Evolutionary conservation across 1,140 invertebrate species (phyloP).

Genomic region (Amyelois transitella): DNA sequence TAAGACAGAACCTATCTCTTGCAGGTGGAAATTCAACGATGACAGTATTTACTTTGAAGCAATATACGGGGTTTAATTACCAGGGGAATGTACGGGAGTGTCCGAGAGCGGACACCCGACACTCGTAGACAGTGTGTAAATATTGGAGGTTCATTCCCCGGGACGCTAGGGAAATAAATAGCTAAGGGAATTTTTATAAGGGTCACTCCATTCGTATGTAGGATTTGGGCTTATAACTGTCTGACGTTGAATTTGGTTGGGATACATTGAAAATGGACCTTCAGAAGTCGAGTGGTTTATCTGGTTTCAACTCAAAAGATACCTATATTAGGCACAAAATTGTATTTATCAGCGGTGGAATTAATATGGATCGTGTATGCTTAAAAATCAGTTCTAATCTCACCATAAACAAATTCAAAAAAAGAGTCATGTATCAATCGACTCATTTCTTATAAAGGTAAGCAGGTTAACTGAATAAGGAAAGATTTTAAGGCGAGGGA

Average conservation of each 20-base stretch:
- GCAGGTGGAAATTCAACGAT: background rate
- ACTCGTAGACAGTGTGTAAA: conserved; percentile 6
- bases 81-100: conserved; percentile 1
- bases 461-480: too few species aligned
- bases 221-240: background rate
- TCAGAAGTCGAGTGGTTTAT: too few species aligned
- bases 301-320: too few species aligned
- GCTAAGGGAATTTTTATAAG: background rate
- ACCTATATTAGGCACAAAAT: too few species aligned
- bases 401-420: too few species aligned
- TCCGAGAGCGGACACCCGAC: background rate
- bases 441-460: too few species aligned
- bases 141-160: conserved; percentile 5
- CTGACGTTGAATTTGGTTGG: background rate
- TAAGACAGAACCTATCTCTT: too few species aligned
- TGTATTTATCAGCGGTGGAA: too few species aligned
- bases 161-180: background rate
- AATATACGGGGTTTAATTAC: conserved; percentile 14
- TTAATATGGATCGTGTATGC: too few species aligned
- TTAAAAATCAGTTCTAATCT: too few species aligned
- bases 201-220: background rate
- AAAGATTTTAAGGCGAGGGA: too few species aligned
- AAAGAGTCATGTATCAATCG: too few species aligned
- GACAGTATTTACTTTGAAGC: conserved; percentile 1
- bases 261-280: background rate